Base-by-base conservation (phyloP, 2,888 invertebrate genomes). In the Sarcophaga variegata region DNA sequence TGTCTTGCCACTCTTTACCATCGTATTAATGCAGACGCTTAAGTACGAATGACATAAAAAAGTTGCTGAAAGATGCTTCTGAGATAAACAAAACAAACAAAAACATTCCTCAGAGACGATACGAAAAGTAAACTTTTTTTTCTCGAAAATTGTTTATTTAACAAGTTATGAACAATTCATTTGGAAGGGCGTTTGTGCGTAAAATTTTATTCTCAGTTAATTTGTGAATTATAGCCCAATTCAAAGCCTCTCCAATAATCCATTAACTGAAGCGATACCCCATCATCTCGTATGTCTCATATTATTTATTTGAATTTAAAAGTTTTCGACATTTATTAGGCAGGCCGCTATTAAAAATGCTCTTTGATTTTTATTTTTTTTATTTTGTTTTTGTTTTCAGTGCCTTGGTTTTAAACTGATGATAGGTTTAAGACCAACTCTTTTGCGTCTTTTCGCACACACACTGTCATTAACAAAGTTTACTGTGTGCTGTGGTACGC, bases 11-110 rank as follows among this genome's bases (percentile, higher is more conserved):
- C 17, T 37, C 49, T 20, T 74, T 74, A 20, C 20, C n/a, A n/a
- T 11, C 69, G 47, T 54, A 17, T 27, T 47, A 47, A n/a, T 63
- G 69, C 49, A 79, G 74, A 82, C 79, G 70, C 76, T 82, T 60
- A 82, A 82, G 82, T 86, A 78, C 82, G 75, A 86, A 79, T 74
- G 59, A 45, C 82, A 64, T 63, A 69, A 45, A 69, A 45, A 79
- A 72, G n/a, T 74, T 78, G 78, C 45, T 81, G 81, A 85, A 78
- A 74, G 74, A 81, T 78, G 78, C 78, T 45, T 17, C 78, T 66
- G 17, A 49, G 77, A 60, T 69, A 77, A 62, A 14, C 47, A 64
- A 78, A 63, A n/a, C 62, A 59, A 74, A 72, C 49, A 11, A 64
- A 64, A 78, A 63, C 22, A 67, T 60, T 79, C 85, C 45, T 22